Percentiles rank a stretch among this genome's conserved stretches.
These are phyloP conservation scores for Catamblyrhynchus diadema DNA, from an alignment of 2,797 vertebrate species.

Conservation along the genomic window DNA sequence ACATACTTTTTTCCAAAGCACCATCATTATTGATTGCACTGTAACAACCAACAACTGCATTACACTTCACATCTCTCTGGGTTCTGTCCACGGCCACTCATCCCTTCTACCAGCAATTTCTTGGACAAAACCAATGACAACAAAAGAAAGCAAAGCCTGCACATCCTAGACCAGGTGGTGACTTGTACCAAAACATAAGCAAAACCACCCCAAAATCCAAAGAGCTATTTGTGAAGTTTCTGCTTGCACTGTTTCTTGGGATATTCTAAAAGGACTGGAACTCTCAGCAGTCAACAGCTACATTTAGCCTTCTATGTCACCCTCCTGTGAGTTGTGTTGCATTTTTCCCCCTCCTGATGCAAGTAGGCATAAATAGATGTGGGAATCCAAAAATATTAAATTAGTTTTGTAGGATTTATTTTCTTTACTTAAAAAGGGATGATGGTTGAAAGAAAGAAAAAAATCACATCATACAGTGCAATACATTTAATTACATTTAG, in stretches of 20 bases:
- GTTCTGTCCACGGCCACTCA: not conserved
- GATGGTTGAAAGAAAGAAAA: not conserved
- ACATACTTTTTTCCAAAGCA: not conserved
- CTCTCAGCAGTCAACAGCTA: not conserved
- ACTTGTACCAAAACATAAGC: not conserved
- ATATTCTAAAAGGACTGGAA: not conserved
- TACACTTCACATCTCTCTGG: not conserved
- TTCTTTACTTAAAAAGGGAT: constrained; percentile 43
- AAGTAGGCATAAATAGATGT: constrained; percentile 19
- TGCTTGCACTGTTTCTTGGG: not conserved
- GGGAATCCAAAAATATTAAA: constrained; percentile 17
- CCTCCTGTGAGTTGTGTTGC: not conserved
- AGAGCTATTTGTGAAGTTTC: not conserved
- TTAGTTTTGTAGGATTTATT: not conserved
- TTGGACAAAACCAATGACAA: not conserved
- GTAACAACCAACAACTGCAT: not conserved
- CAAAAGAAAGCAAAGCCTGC: not conserved
- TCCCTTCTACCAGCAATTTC: rapidly evolving
- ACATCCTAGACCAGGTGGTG: not conserved
- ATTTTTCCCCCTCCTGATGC: not conserved
- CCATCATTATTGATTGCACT: not conserved
- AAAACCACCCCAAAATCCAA: not conserved
- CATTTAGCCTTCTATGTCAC: not conserved
- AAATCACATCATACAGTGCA: not conserved
- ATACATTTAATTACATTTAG: not conserved